These are phyloP conservation scores for Melieria picta DNA, from an alignment of 2,888 invertebrate species.

Conservation along the genomic window DNA sequence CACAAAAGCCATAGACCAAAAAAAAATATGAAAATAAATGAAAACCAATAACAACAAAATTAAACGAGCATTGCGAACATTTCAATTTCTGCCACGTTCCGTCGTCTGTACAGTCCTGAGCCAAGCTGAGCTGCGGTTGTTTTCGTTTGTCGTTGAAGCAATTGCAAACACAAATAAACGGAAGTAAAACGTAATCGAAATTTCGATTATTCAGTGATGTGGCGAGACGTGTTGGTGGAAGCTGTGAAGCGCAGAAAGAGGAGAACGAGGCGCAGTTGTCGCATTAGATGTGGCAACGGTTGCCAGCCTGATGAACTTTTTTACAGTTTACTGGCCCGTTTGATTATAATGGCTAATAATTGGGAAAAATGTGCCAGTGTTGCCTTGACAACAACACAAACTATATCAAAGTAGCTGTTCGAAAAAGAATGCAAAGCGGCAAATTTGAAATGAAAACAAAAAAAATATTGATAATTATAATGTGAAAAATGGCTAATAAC, in stretches of 20 bases:
- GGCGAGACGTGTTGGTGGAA: neutral
- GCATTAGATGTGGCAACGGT: neutral
- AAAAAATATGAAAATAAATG: slow-evolving; percentile 11
- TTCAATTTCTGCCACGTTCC: neutral
- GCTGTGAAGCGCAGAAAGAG: no score
- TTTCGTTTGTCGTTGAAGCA: slow-evolving; percentile 16
- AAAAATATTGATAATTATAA: no score
- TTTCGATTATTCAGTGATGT: neutral
- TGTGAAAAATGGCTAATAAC: no score
- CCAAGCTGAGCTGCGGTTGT: neutral
- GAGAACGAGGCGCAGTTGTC: no score
- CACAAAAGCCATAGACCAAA: slow-evolving; percentile 3
- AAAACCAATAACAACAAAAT: no score
- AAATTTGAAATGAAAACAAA: no score
- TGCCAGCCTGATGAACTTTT: neutral
- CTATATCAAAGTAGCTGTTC: neutral
- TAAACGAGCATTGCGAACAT: neutral
- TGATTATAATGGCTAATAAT: slow-evolving; percentile 37
- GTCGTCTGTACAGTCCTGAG: no score
- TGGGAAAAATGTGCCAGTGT: slow-evolving; percentile 11
- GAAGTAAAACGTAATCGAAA: neutral
- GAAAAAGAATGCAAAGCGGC: slow-evolving; percentile 2
- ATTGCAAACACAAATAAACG: slow-evolving; percentile 1
- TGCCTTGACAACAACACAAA: neutral
- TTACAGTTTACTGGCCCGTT: neutral